These are phyloP conservation scores for Cochlearius cochlearius DNA, from an alignment of 2,113 vertebrate species.

Conservation along the genomic window DNA sequence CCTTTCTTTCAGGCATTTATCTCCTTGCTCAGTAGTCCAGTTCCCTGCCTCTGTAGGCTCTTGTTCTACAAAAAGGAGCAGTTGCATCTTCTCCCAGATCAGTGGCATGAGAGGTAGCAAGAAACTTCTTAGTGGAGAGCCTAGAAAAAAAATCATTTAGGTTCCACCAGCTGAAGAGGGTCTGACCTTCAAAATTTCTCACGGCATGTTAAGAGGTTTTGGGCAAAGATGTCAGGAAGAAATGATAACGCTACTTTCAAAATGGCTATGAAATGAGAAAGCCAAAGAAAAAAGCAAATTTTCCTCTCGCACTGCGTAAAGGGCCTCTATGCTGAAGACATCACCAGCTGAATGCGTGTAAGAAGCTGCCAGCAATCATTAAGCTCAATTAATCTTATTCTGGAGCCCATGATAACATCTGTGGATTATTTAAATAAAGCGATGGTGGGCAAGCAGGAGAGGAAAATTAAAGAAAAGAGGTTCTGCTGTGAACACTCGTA, in stretches of 20 bases:
- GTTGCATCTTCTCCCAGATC: background rate
- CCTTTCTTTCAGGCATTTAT: background rate
- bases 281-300: background rate
- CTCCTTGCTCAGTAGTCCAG: background rate
- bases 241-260: background rate
- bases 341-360: background rate
- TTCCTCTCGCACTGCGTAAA: background rate
- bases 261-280: background rate
- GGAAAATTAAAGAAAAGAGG: slow-evolving; percentile 5
- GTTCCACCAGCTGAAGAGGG: background rate
- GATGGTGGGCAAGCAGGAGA: background rate
- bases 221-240: background rate
- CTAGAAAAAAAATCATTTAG: background rate
- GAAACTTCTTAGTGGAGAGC: background rate
- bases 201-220: background rate
- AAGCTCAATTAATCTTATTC: slow-evolving; percentile 52
- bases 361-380: background rate
- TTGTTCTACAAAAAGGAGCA: background rate
- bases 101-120: background rate
- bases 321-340: background rate
- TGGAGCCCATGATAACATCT: slow-evolving; percentile 24
- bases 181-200: background rate
- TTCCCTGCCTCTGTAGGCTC: background rate
- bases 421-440: slow-evolving; percentile 48
- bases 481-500: background rate